Conservation (phyloP, 2,113 vertebrate species). For the Addax nasomaculatus region DNA sequence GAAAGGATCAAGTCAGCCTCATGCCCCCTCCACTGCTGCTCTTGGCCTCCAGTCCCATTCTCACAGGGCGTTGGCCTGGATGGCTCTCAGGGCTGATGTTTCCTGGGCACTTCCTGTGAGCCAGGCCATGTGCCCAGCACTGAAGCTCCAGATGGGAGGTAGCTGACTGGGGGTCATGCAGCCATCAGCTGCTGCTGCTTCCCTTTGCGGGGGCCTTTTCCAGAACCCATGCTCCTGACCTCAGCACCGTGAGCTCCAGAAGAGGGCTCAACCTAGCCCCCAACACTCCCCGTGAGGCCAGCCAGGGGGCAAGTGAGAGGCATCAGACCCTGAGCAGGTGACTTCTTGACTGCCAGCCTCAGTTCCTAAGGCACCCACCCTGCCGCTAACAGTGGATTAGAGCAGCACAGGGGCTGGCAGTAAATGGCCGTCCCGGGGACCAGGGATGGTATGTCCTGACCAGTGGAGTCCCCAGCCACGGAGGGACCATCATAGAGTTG, state of each 20-base stretch:
- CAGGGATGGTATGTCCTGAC: not conserved
- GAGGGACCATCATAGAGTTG: not conserved
- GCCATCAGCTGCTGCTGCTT: not conserved
- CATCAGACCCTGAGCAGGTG: not conserved
- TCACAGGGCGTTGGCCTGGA: not conserved
- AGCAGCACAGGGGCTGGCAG: not conserved
- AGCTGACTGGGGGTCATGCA: not conserved
- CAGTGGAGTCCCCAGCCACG: fast-evolving
- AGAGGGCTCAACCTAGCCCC: not conserved
- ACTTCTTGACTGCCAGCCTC: not conserved
- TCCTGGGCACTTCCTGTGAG: not conserved
- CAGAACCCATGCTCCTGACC: not conserved
- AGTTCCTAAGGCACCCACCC: fast-evolving
- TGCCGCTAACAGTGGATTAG: not conserved
- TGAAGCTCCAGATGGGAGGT: not conserved
- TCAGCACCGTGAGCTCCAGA: not conserved
- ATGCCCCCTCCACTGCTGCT: not conserved
- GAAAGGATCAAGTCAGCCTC: not conserved
- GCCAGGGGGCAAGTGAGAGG: not conserved
- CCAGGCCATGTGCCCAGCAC: not conserved
- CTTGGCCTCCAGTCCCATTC: not conserved
- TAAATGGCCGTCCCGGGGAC: not conserved
- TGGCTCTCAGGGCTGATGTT: not conserved
- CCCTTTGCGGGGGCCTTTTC: not conserved
- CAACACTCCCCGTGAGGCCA: fast-evolving